Base-by-base conservation (phyloP, 1,140 invertebrate genomes). In the Thaumetopoea pityocampa region DNA sequence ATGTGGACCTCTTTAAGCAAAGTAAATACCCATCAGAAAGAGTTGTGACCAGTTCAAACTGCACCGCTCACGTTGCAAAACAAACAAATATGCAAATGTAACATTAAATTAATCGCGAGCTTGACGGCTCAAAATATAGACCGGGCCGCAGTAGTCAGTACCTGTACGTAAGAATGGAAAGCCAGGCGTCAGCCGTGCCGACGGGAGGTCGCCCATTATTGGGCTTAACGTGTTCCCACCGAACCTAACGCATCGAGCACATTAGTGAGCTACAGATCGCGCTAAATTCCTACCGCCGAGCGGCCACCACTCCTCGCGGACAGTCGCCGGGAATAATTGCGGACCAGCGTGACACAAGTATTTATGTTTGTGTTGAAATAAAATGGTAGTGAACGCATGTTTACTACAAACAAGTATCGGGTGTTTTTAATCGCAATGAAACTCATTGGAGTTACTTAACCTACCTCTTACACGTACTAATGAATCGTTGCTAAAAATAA, bases 161-260 rank as follows among this genome's bases (percentile, higher is more conserved):
- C 32, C 32, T 4, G 4, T 11, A 10, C 7, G 6, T 5, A 24
- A 5, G 12, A 26, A 37, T 2, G 34, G 34, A 26, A 15, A 26
- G n/a, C n/a, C 12, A 12, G 23, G 34, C 8, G 4, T 14, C 4
- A 37, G 10, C 5, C 34, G 20, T 6, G 9, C 6, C 12, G 12
- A 4, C 15, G 34, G 34, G 24, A 37, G 11, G 22, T 37, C 26
- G 5, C 34, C 34, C 22, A 37, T 37, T 6, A 26, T 26, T 4
- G 34, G 34, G n/a, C 8, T 12, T 15, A 37, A 10, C 6, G 4
- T 7, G n/a, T 16, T 24, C 5, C n/a, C 23, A 7, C 9, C 8
- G 6, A 37, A 5, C 5, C 20, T 9, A 15, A 3, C 10, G 26
- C 34, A 37, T 6, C 0, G 3, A 2, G 16, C 7, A 16, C 34